Base-by-base conservation (phyloP, 1,140 invertebrate species). In the Melanaphis sacchari region DNA sequence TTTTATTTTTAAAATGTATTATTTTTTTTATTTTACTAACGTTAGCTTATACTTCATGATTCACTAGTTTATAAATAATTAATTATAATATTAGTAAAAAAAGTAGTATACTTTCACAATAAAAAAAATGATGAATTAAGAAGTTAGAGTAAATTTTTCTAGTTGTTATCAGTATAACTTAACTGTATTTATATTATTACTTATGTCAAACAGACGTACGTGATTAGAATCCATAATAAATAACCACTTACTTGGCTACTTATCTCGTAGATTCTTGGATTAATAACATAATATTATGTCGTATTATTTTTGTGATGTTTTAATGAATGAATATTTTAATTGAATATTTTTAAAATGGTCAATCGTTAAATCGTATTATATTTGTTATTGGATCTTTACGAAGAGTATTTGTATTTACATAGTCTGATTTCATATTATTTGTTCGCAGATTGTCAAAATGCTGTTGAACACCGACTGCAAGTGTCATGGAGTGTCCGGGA, bases 401-500 rank as follows among this genome's bases (percentile, higher is more conserved):
- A 8, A 54, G 54, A 54, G 54, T 54, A 0, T 31, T 26, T 54
- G 26, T 66, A n/a, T 66, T 76, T 18, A 76, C 31, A 26, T 26
- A 15, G 59, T n/a, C 31, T n/a, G 0, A 15, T n/a, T 5, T 18
- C n/a, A n/a, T 76, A 38, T 82, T 24, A 8, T 38, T 90, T 31
- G 18, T 54, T 96, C 95, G n/a, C 95, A 99, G 98, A 96, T 98
- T 94, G 97, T 99, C 31, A 98, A 98, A 95, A 96, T 97, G 93
- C 96, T 97, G 94, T 96, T 99, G 88, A 96, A 97, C 94, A 97
- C 97, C 41, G 97, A 98, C 95, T 99, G 98, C 96, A 99, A 99
- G 95, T 99, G 99, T 95, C 99, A 99, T 95, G 99, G 99, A 11
- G 98, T 99, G 41, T 99, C 98, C 91, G 99, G 99, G 3, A 98